Evolutionary conservation across 2,113 vertebrate genomes (phyloP), one percentile per base, ranked within the genome.

Genomic region (Mola mola): DNA sequence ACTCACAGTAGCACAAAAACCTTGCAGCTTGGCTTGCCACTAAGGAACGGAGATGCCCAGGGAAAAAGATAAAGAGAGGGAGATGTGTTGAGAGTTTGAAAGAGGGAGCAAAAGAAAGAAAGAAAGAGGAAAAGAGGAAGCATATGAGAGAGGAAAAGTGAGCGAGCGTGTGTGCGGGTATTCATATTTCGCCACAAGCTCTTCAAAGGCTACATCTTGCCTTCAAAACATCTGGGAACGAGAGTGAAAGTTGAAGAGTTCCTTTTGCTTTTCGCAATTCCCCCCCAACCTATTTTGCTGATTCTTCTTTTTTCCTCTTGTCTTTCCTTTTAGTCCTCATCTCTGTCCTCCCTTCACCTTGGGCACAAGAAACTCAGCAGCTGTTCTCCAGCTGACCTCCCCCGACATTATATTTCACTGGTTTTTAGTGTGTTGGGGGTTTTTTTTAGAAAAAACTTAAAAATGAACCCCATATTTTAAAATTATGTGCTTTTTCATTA

Each of bases 211-310:
- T 83, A 86, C 38, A 40, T 84, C 72, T 91, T 78, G 82, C 85
- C 85, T 85, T 78, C 59, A 90, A 87, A 86, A 88, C 87, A 90
- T 86, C 85, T 90, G 84, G 88, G 90, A 90, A 85, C 63, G 60
- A 74, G 67, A 90, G 83, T 66, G 78, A 86, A 89, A 90, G 89
- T 89, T 88, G 83, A 92, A 86, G 76, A 88, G 87, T 88, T 87
- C 71, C 72, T 84, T 65, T 49, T 78, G 66, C 57, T 85, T 57
- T 51, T 70, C 57, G 58, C 60, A 69, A 62, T 20, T 31, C 59
- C 46, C 59, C 57, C 55, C 55, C 29, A 64, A 66, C 52, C 50
- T 11, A 75, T 86, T 90, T 73, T 85, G 82, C 87, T 82, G 81
- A 89, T 88, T 87, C 70, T 59, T 74, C 58, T 60, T 76, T 86